phyloP scores from a whole-genome alignment of 2,113 vertebrate species.

The Eira barbara region DNA sequence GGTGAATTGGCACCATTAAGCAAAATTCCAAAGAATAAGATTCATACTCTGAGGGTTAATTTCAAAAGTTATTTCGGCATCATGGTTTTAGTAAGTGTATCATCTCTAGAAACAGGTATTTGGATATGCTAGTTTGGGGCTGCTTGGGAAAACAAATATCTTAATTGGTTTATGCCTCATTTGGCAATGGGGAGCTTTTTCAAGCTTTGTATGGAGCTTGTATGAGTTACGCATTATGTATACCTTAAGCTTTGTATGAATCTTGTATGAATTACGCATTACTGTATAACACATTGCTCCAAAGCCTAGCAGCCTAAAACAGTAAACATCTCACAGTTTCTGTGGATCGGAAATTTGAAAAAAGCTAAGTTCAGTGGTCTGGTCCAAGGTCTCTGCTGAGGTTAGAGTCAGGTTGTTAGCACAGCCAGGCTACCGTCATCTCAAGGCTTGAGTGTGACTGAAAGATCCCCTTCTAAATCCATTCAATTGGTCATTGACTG shows the following conservation, averaged over 20 bases:
- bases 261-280: not conserved
- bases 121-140: not conserved
- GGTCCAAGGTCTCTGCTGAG: not conserved
- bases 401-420: not conserved
- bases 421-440: not conserved
- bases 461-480: not conserved
- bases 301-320: not conserved
- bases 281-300: not conserved
- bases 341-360: not conserved
- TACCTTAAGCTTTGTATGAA: too few species aligned
- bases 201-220: not conserved
- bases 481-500: not conserved
- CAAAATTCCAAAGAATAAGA: constrained; percentile 7
- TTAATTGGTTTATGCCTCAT: constrained; percentile 19
- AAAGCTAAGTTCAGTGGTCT: not conserved
- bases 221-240: too few species aligned
- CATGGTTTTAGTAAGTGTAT: not conserved
- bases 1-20: not conserved
- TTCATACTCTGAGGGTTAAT: not conserved
- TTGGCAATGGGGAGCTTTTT: not conserved
- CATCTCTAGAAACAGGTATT: not conserved
- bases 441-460: not conserved
- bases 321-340: not conserved
- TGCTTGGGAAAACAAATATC: not conserved
- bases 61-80: not conserved